phyloP scores from a whole-genome alignment of 2,113 vertebrate genomes.

The Tringa solitaria region DNA sequence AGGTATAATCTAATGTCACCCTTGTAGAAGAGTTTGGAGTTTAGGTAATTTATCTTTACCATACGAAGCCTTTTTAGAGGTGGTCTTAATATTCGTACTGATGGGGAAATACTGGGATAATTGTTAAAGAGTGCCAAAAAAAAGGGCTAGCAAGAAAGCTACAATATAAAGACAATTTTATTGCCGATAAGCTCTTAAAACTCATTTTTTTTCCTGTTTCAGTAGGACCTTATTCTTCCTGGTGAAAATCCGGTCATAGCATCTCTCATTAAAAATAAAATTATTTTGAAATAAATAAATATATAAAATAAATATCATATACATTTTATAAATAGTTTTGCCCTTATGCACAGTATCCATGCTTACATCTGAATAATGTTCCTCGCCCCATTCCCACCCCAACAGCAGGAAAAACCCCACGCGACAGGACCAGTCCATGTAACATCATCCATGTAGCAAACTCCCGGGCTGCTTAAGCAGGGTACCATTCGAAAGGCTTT shows the following conservation, averaged over 20 bases:
- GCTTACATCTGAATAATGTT: conserved; percentile 87
- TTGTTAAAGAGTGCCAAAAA: neutral
- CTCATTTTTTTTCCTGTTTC: conserved; percentile 70
- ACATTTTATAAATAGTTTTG: conserved; percentile 99
- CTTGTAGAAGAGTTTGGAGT: neutral
- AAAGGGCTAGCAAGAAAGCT: conserved; percentile 63
- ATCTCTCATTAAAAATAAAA: conserved; percentile 87
- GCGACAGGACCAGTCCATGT: conserved; percentile 73
- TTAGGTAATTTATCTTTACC: neutral
- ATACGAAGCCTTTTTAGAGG: neutral
- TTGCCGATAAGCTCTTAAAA: conserved; percentile 86
- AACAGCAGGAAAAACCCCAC: conserved; percentile 75
- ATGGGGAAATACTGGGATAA: neutral
- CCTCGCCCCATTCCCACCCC: conserved; percentile 57
- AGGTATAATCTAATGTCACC: neutral
- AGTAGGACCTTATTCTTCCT: conserved; percentile 81
- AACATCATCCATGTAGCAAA: conserved; percentile 51
- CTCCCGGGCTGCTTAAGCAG: conserved; percentile 50
- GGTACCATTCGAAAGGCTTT: neutral
- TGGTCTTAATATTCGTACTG: neutral
- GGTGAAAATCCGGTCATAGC: conserved; percentile 81
- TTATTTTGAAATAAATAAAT: conserved; percentile 98
- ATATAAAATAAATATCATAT: conserved; percentile 99
- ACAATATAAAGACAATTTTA: conserved; percentile 92
- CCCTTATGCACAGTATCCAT: conserved; percentile 93